Percentiles rank a stretch among this genome's conserved stretches.
Conservation (phyloP, 1,140 invertebrate genomes). For the Papilio helenus region DNA sequence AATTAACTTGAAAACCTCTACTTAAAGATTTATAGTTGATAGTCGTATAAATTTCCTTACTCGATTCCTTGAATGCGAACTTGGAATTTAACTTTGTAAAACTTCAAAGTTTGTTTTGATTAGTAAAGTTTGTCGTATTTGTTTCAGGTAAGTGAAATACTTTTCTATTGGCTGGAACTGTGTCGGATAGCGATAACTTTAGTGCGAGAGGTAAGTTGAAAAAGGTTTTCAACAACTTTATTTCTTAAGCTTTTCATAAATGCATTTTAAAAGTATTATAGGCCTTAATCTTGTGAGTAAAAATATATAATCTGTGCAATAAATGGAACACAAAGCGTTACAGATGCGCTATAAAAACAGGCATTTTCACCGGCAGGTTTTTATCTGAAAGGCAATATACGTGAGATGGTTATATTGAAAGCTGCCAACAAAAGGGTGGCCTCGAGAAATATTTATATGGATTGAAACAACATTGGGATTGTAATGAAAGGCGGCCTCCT, state of each 20-base stretch:
- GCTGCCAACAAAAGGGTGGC: constrained; percentile 43
- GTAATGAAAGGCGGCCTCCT: constrained; percentile 38
- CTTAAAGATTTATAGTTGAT: neutral
- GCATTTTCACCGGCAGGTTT: constrained; percentile 8
- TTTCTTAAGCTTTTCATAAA: too few species aligned
- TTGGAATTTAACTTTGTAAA: neutral
- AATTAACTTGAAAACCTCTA: neutral
- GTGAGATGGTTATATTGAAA: constrained; percentile 36
- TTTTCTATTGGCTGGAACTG: constrained; percentile 19
- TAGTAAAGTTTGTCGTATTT: constrained; percentile 25
- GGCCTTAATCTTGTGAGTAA: neutral
- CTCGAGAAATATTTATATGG: constrained; percentile 47
- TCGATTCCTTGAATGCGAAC: neutral
- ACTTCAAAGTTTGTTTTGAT: constrained; percentile 15
- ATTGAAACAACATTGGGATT: constrained; percentile 45
- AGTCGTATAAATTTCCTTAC: neutral
- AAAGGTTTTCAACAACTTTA: neutral
- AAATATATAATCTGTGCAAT: neutral
- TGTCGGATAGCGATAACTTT: neutral
- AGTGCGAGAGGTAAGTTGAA: neutral
- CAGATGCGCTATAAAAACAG: neutral
- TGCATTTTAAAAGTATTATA: too few species aligned
- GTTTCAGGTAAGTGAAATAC: constrained; percentile 22
- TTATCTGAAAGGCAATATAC: constrained; percentile 28
- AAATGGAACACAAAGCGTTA: neutral